Conservation (phyloP, 1,140 invertebrate species). For the Bombus fervidus region DNA sequence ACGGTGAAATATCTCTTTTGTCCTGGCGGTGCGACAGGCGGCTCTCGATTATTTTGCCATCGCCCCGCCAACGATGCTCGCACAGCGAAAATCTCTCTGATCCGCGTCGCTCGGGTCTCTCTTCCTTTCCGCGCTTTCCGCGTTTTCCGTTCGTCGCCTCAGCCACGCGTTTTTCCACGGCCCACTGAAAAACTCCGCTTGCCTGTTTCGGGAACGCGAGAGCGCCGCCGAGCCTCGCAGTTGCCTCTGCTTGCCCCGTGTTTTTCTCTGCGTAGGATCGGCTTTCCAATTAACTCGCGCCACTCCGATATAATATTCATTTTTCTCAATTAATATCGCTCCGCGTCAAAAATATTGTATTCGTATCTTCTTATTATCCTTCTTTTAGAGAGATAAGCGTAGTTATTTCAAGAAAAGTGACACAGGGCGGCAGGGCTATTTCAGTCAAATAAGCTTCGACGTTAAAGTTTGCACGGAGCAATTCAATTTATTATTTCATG, state of each 20-base stretch:
- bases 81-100: slow-evolving; percentile 47
- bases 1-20: slow-evolving; percentile 69
- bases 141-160: slow-evolving; percentile 9
- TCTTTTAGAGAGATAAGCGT: no score
- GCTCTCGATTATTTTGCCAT: slow-evolving; percentile 68
- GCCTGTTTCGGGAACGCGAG: neutral
- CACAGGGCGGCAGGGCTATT: no score
- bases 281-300: slow-evolving; percentile 27
- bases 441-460: no score
- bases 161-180: neutral
- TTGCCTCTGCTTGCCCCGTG: neutral
- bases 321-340: neutral
- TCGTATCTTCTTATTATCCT: no score
- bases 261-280: slow-evolving; percentile 2
- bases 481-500: no score
- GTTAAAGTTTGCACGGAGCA: no score
- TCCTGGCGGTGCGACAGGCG: slow-evolving; percentile 60
- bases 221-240: no score
- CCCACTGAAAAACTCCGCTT: neutral
- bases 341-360: no score
- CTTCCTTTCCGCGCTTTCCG: neutral
- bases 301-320: neutral
- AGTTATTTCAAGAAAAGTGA: no score
- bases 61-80: slow-evolving; percentile 35
- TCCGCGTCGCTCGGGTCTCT: neutral